Evolutionary conservation across 2,113 vertebrate species (phyloP).

Genomic region (Nematolebias whitei): DNA sequence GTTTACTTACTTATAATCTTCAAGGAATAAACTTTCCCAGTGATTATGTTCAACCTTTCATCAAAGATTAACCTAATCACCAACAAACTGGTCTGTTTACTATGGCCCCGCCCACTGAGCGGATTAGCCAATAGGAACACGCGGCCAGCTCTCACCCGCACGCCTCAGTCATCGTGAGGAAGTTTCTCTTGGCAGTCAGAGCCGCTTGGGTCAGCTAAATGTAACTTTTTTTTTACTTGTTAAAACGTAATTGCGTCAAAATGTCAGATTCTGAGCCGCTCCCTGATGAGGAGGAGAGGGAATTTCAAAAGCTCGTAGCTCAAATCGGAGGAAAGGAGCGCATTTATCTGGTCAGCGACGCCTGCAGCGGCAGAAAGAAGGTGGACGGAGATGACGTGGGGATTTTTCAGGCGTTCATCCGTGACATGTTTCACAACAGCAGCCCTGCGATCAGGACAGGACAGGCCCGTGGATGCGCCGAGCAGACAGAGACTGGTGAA

Average conservation of each 20-base stretch:
- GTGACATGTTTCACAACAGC: constrained; percentile 65
- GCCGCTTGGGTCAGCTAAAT: neutral
- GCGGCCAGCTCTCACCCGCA: neutral
- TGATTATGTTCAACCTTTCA: neutral
- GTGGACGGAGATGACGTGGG: constrained; percentile 40
- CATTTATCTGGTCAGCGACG: constrained; percentile 74
- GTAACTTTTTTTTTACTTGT: no score
- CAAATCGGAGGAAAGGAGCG: constrained; percentile 75
- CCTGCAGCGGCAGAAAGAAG: constrained; percentile 36
- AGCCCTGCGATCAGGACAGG: neutral
- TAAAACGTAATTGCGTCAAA: neutral
- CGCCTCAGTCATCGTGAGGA: constrained; percentile 7
- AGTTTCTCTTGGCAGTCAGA: constrained; percentile 6
- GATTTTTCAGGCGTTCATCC: constrained; percentile 70
- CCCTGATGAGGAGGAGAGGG: constrained; percentile 55
- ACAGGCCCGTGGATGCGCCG: neutral
- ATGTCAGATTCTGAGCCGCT: constrained; percentile 42
- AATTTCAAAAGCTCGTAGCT: constrained; percentile 66
- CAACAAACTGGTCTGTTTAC: no score
- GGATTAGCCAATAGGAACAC: constrained; percentile 48
- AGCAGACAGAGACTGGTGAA: neutral
- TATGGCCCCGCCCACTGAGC: constrained; percentile 22
- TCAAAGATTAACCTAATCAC: constrained; percentile 42
- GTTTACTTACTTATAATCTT: no score
- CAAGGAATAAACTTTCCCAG: neutral